Evolutionary conservation across 2,113 vertebrate species (phyloP).

Genomic region (Isichthys henryi): DNA sequence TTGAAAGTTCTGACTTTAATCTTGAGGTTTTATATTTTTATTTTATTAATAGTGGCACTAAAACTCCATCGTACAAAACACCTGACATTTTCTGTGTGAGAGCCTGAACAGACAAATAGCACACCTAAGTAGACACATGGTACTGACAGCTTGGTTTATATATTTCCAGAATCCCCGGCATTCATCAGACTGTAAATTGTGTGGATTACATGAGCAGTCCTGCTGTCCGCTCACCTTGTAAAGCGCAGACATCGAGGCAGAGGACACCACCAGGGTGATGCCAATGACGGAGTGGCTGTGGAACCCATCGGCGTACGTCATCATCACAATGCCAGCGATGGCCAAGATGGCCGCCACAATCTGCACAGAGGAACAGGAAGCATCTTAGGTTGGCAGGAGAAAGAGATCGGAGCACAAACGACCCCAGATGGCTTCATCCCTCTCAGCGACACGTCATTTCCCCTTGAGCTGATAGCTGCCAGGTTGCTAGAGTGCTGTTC

Average conservation of each 20-base stretch:
- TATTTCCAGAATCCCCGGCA: background rate
- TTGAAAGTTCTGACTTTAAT: too few species aligned
- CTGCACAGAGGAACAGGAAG: conserved; percentile 52
- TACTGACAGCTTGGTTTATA: background rate
- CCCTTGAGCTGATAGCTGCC: background rate
- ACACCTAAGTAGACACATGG: background rate
- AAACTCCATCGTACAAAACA: background rate
- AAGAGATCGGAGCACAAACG: conserved; percentile 3
- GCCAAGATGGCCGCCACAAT: conserved; percentile 96
- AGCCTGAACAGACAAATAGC: background rate
- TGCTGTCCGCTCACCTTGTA: conserved; percentile 75
- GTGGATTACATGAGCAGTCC: background rate
- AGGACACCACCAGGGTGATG: conserved; percentile 87
- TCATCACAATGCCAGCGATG: conserved; percentile 96
- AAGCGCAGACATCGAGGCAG: conserved; percentile 88
- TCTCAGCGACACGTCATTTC: background rate
- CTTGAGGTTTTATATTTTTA: too few species aligned
- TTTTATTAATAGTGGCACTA: too few species aligned
- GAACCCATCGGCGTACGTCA: conserved; percentile 93
- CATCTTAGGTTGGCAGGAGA: conserved; percentile 16
- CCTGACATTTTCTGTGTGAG: background rate
- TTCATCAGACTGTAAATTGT: background rate
- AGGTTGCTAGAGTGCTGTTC: background rate
- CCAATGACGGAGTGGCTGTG: conserved; percentile 95
- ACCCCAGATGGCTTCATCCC: background rate